These are phyloP conservation scores for Etheostoma spectabile DNA, from an alignment of 2,113 vertebrate genomes.

Conservation along the genomic window DNA sequence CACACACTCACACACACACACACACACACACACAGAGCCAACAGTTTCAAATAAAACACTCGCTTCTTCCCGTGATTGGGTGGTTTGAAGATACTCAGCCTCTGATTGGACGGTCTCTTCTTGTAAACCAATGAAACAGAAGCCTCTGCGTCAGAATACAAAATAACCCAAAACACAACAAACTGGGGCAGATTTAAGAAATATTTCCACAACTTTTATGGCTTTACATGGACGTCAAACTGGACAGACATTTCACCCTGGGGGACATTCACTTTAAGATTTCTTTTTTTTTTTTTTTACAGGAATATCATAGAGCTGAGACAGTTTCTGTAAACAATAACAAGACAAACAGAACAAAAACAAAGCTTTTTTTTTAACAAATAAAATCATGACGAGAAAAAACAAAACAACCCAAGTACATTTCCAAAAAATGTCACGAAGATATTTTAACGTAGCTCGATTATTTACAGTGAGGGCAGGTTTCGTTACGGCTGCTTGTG, in stretches of 20 bases:
- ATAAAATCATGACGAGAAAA: no score
- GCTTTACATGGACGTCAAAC: constrained; percentile 9
- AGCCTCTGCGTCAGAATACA: neutral
- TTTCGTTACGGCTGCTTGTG: no score
- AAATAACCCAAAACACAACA: constrained; percentile 2
- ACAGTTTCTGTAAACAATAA: constrained; percentile 51
- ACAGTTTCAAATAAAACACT: neutral
- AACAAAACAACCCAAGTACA: no score
- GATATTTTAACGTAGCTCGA: no score
- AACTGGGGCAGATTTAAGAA: neutral
- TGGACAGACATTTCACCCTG: neutral
- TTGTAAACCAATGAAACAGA: neutral
- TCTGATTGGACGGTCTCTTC: constrained; percentile 28
- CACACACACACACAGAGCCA: neutral
- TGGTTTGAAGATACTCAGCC: constrained; percentile 12
- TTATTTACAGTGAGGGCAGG: no score
- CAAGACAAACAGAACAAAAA: neutral
- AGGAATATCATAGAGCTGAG: neutral
- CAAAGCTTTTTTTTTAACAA: neutral
- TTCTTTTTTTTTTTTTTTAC: no score
- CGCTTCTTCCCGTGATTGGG: constrained; percentile 35
- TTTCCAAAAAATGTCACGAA: no score
- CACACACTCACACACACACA: constrained; percentile 11
- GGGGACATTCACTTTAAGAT: constrained; percentile 23
- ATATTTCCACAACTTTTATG: constrained; percentile 46